A percentile compares a stretch with the other conserved stretches of the same genome.
Conservation (phyloP, 2,113 vertebrate genomes). For the Ictidomys tridecemlineatus region DNA sequence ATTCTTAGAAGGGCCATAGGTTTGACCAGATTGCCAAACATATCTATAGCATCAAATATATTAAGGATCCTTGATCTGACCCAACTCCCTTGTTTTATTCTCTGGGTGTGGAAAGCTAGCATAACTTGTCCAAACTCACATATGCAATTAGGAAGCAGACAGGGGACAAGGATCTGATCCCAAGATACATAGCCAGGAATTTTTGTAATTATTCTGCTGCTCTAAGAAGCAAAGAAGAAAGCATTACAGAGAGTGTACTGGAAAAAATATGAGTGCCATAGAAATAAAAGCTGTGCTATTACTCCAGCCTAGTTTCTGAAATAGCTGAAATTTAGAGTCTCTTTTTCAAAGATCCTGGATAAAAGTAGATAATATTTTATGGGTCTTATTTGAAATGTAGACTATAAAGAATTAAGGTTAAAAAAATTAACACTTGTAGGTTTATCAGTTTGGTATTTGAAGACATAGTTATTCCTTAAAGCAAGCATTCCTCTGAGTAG, state of each 20-base stretch:
- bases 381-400: conserved; percentile 44
- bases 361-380: conserved; percentile 28
- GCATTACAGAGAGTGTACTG: neutral
- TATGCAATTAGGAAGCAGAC: neutral
- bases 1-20: neutral
- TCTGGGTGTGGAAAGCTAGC: neutral
- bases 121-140: neutral
- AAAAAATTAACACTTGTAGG: conserved; percentile 40
- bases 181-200: neutral
- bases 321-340: neutral
- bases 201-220: neutral
- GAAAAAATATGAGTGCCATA: neutral
- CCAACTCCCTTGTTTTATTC: neutral
- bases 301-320: neutral
- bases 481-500: neutral
- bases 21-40: neutral
- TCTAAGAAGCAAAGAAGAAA: conserved; percentile 44
- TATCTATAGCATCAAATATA: neutral
- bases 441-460: conserved; percentile 49
- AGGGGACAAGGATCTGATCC: conserved; percentile 5
- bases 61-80: neutral
- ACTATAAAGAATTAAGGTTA: conserved; percentile 42
- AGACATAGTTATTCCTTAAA: conserved; percentile 36
- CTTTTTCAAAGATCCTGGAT: conserved; percentile 25
- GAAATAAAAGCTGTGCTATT: neutral